Conservation (phyloP, 2,797 vertebrate genomes). For the Danio jaintianensis region DNA sequence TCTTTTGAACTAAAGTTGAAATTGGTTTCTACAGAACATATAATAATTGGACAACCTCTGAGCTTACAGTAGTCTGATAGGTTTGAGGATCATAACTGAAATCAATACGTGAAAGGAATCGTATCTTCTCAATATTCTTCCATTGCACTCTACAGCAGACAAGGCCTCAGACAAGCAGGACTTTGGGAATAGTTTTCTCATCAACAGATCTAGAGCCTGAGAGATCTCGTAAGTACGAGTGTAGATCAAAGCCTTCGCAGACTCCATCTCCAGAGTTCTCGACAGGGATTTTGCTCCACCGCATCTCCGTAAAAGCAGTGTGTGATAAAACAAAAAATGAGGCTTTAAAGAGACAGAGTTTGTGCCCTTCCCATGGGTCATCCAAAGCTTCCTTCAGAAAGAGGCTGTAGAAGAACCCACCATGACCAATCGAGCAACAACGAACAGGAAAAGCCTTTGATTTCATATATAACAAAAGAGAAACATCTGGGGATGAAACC, state of each 20-base stretch:
- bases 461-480: conserved; percentile 67
- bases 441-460: conserved; percentile 66
- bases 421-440: conserved; percentile 62
- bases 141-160: conserved; percentile 48
- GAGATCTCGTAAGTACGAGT: conserved; percentile 60
- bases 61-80: neutral
- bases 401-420: conserved; percentile 23
- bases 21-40: neutral
- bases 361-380: conserved; percentile 13
- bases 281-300: conserved; percentile 41
- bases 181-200: conserved; percentile 62
- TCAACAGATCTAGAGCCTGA: conserved; percentile 65
- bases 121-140: neutral
- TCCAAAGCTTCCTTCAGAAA: neutral
- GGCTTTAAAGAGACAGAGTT: conserved; percentile 43
- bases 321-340: conserved; percentile 44
- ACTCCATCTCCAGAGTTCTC: conserved; percentile 56
- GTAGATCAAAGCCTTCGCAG: conserved; percentile 70
- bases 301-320: conserved; percentile 37
- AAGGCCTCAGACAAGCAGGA: conserved; percentile 57
- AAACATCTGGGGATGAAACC: conserved; percentile 38
- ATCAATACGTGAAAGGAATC: neutral
- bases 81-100: neutral
- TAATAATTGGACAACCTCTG: neutral
- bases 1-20: neutral